These are phyloP conservation scores for Corythoichthys intestinalis DNA, from an alignment of 2,113 vertebrate genomes.

Conservation along the genomic window DNA sequence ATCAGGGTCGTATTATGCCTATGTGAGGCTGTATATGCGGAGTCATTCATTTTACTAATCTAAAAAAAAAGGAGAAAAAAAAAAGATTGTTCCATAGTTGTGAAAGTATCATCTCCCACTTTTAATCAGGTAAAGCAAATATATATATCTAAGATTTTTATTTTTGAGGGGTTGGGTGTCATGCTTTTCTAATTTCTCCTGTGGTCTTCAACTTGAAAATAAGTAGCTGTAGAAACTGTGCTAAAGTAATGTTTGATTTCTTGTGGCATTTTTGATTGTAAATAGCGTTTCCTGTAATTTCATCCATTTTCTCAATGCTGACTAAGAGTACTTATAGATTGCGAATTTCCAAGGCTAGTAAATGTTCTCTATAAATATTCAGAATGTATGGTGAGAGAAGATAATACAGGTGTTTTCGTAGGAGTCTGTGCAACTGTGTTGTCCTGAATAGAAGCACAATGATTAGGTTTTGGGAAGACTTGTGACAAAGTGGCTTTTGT, in stretches of 20 bases:
- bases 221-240: constrained; percentile 56
- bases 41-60: constrained; percentile 19
- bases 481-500: not conserved
- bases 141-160: constrained; percentile 25
- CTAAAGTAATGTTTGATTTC: constrained; percentile 45
- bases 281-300: constrained; percentile 48
- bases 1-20: constrained; percentile 58
- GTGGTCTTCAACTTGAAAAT: constrained; percentile 46
- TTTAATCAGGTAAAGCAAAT: constrained; percentile 39
- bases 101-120: constrained; percentile 31
- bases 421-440: constrained; percentile 61
- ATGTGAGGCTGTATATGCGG: constrained; percentile 19
- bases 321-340: constrained; percentile 45
- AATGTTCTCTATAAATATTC: constrained; percentile 62
- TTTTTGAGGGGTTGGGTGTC: constrained; percentile 28
- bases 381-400: constrained; percentile 59
- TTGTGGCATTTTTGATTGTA: constrained; percentile 63
- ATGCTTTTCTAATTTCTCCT: constrained; percentile 40
- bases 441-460: constrained; percentile 59
- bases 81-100: constrained; percentile 36
- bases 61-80: constrained; percentile 28
- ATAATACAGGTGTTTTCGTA: constrained; percentile 48
- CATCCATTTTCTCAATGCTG: constrained; percentile 46
- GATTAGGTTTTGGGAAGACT: not conserved
- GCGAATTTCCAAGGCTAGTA: constrained; percentile 50